Evolutionary conservation across 2,113 vertebrate species (phyloP), one percentile per base, ranked within the genome.

Genomic region (Mustela lutreola): DNA sequence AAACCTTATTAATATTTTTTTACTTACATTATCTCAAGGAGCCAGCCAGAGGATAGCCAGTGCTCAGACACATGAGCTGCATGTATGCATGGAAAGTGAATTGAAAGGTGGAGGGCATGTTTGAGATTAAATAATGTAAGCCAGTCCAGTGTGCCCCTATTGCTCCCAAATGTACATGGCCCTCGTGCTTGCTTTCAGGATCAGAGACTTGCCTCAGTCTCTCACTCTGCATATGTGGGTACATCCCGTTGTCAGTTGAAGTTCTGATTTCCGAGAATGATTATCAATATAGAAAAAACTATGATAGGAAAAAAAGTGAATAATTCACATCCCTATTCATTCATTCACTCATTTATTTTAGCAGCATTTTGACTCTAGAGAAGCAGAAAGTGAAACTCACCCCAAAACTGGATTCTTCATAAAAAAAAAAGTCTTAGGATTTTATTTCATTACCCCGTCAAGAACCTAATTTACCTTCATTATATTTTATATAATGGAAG

Each of bases 1-100:
- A 75, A 24, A 42, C 53, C 22, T 94, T 75, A 79, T 67, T 83
- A 79, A 56, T 86, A 63, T 71, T 75, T 96, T 75, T 89, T 90
- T 78, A 22, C 28, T 91, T 58, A 39, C 24, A 11, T 95, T 92
- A 18, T 56, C 65, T 95, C 58, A 31, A 63, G 15, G 31, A 31
- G 21, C 28, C 39, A 84, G 36, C 9, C 78, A 42, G 19, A 93
- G 15, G 45, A 80, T 36, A 39, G 14, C 24, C 19, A 19, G 5
- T 24, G 16, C 21, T 92, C 85, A 85, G 75, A 50, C 26, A 31
- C 19, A 31, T 3, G 50, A 58, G 11, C 58, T 53, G 0, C 78
- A 73, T 21, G 65, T 65, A 86, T n/a, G 33, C 16, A 60, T 4
- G 79, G 56, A 93, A 93, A 86, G 65, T 22, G 19, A 73, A 48